These are phyloP conservation scores for human (Homo sapiens) DNA, from an alignment of 2,113 vertebrate genomes.

Conservation along the genomic window GRCh38 chr13:21041501-21042000, in stretches of 20 bases:
- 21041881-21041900: background rate
- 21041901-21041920: background rate
- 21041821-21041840: too few species aligned
- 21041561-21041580: accelerated
- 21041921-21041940: background rate
- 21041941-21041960: background rate
- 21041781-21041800: too few species aligned
- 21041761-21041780: background rate
- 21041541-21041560: background rate
- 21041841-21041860: too few species aligned
- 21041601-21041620: background rate
- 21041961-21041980: background rate
- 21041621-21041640: background rate
- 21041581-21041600: background rate
- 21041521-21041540: background rate
- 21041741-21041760: background rate
- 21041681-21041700: background rate
- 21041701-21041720: background rate
- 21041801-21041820: background rate
- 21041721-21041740: background rate
- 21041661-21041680: background rate
- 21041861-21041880: background rate
- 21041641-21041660: background rate
- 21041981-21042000: background rate
- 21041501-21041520: background rate